phyloP scores from a whole-genome alignment of 2,113 vertebrate genomes.

The Dipodomys spectabilis region DNA sequence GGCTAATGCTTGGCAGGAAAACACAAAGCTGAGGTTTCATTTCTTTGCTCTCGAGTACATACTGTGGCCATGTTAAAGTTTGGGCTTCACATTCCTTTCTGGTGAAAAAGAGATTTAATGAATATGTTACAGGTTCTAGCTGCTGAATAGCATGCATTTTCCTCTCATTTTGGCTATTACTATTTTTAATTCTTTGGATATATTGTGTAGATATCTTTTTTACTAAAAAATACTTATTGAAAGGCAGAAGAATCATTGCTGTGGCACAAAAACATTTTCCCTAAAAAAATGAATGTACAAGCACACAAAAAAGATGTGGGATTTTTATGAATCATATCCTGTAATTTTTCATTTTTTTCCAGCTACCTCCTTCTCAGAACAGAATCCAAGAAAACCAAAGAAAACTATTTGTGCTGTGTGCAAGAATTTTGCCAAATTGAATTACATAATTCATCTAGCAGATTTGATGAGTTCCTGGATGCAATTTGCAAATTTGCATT shows the following conservation, averaged over 20 bases:
- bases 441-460: slow-evolving; percentile 79
- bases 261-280: slow-evolving; percentile 84
- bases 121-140: slow-evolving; percentile 74
- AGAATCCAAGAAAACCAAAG: slow-evolving; percentile 83
- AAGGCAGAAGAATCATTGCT: slow-evolving; percentile 75
- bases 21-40: slow-evolving; percentile 64
- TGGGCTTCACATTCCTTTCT: slow-evolving; percentile 73
- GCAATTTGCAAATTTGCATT: slow-evolving; percentile 77
- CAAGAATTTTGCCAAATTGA: slow-evolving; percentile 81
- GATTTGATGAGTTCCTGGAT: slow-evolving; percentile 75
- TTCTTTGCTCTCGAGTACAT: slow-evolving; percentile 68
- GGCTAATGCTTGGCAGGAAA: slow-evolving; percentile 64
- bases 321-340: slow-evolving; percentile 90
- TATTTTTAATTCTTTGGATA: slow-evolving; percentile 70
- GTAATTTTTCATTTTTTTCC: slow-evolving; percentile 84
- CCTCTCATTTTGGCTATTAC: slow-evolving; percentile 76
- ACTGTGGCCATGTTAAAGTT: slow-evolving; percentile 72
- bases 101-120: slow-evolving; percentile 66
- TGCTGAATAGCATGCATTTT: slow-evolving; percentile 71
- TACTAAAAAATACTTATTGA: slow-evolving; percentile 61
- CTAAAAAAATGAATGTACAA: slow-evolving; percentile 82
- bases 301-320: slow-evolving; percentile 85
- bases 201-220: slow-evolving; percentile 47
- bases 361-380: slow-evolving; percentile 82
- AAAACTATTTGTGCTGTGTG: slow-evolving; percentile 80